Evolutionary conservation across 2,888 invertebrate genomes (phyloP).

Genomic region (Lithophane semibrunnea): DNA sequence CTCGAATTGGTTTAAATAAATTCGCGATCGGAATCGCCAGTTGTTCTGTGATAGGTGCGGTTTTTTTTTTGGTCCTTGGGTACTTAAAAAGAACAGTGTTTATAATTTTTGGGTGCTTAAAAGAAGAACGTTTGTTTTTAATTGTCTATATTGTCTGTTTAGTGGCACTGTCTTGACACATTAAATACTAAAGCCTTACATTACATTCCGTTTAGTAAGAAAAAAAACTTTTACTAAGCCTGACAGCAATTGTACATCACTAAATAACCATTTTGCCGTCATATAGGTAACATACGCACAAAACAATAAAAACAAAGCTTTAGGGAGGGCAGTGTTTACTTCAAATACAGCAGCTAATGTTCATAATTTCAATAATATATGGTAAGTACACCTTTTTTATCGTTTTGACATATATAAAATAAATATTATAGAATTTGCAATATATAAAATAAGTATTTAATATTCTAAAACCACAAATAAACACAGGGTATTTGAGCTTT

Average conservation of each 20-base stretch:
- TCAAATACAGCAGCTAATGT: neutral
- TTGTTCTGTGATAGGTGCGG: conserved; percentile 21
- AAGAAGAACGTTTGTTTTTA: neutral
- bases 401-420: conserved; percentile 14
- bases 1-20: conserved; percentile 34
- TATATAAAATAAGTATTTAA: conserved; percentile 7
- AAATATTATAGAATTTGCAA: neutral
- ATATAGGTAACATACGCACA: neutral
- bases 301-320: neutral
- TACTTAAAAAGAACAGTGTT: neutral
- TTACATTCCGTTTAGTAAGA: neutral
- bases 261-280: neutral
- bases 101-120: too few relatives aligned
- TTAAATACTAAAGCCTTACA: neutral
- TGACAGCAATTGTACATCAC: neutral
- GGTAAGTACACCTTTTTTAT: neutral
- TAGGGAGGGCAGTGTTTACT: neutral
- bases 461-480: conserved; percentile 14
- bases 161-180: too few relatives aligned
- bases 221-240: neutral
- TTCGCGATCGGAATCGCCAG: conserved; percentile 27
- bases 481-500: neutral
- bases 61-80: neutral
- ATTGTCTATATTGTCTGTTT: neutral
- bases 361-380: conserved; percentile 5